Evolutionary conservation across 1,140 invertebrate genomes (phyloP), one percentile per base, ranked within the genome.

Genomic region (Psilanteris sp.): DNA sequence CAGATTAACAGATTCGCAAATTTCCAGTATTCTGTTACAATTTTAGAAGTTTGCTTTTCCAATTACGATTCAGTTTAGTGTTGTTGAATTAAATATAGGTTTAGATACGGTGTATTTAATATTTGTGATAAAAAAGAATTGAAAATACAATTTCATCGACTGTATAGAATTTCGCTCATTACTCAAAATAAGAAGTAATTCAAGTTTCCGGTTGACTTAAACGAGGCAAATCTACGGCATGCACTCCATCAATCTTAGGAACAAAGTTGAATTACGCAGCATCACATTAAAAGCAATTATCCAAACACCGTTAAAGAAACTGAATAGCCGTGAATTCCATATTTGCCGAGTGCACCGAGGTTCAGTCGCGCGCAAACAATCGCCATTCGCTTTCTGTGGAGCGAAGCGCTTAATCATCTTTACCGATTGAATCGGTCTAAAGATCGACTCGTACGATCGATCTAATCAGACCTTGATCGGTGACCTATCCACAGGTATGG

Each of bases 381-480:
- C 36, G 34, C 16, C 46, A 52, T 64, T 52, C 34, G 46, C 13
- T 52, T 43, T 52, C 43, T 27, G 27, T 16, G 6, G 15, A 66
- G 15, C 29, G 36, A 70, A 59, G 26, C 41, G 55, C 55, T 71
- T 71, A 71, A 71, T 71, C 67, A 71, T 61, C 54, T 32, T 29
- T 16, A 27, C 0, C 39, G 62, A 52, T 70, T 44, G 27, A 70
- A 36, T 32, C 66, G 37, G 46, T 62, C 15, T 44, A 62, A 62
- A 62, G 55, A 71, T 44, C 55, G 48, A 15, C 14, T 41, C 29
- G 24, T 43, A 18, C 43, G 52, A 50, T 48, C 37, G 36, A 52
- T 48, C 27, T 39, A 39, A 55, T 55, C 62, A n/a, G 24, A 36
- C 66, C 55, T 62, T 61, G 67, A 62, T 71, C 66, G 20, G 34